Percentiles rank a stretch among this genome's conserved stretches.
Conservation (phyloP, 2,797 vertebrate species). For the Neopelma chrysocephalum region DNA sequence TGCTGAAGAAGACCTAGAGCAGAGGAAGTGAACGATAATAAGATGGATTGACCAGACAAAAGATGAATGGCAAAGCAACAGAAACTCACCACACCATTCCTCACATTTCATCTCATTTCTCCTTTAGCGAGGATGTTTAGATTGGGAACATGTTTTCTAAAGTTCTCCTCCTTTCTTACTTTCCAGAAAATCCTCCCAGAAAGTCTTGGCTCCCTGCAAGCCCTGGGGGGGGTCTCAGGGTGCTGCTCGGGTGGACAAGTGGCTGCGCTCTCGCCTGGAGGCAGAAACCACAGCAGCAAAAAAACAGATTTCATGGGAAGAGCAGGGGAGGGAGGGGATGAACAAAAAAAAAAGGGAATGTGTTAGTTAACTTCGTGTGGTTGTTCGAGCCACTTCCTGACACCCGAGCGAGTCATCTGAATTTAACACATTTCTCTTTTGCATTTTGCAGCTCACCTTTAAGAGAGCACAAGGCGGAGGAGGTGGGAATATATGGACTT, state of each 20-base stretch:
- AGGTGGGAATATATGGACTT: constrained; percentile 69
- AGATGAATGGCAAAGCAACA: background rate
- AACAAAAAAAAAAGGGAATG: constrained; percentile 46
- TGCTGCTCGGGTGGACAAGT: constrained; percentile 25
- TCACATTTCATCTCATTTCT: background rate
- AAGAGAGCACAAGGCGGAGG: constrained; percentile 66
- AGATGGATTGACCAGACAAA: background rate
- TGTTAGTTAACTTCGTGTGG: constrained; percentile 60
- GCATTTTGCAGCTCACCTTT: constrained; percentile 72
- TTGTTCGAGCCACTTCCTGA: constrained; percentile 67
- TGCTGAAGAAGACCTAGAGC: background rate
- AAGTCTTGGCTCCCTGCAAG: constrained; percentile 9
- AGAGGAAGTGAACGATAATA: background rate
- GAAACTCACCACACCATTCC: background rate
- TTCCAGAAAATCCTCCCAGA: constrained; percentile 29
- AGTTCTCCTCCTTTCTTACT: background rate
- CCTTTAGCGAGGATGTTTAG: background rate
- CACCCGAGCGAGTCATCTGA: constrained; percentile 65
- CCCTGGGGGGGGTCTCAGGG: background rate
- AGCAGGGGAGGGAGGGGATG: background rate
- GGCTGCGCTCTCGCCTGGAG: background rate
- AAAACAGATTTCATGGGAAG: constrained; percentile 22
- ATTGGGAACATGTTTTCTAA: background rate
- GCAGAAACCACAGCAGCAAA: constrained; percentile 39
- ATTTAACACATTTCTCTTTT: constrained; percentile 70